Base-by-base conservation (phyloP, 2,888 invertebrate species). In the Meteorus cinctellus region DNA sequence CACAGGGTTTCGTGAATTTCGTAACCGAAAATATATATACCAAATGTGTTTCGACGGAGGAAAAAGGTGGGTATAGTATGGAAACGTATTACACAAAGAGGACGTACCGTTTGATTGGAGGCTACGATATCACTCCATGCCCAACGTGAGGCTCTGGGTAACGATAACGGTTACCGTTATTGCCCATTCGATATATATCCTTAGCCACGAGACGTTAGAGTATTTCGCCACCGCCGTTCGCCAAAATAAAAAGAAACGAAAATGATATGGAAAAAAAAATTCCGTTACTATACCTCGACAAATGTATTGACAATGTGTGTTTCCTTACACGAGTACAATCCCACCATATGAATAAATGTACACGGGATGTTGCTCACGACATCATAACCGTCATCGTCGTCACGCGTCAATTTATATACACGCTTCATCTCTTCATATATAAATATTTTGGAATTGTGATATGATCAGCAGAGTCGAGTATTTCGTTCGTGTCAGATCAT, bases 81-180 rank as follows among this genome's bases (percentile, higher is more conserved):
- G 65, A 19, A 41, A 19, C 36, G 8, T 36, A 34, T 24, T 16
- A 59, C 29, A 31, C 62, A 36, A 65, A 70, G 24, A 31, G 14
- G 71, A 66, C 24, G 72, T n/a, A 74, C 77, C 75, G 78, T 85
- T 83, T 82, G 83, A 85, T 85, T 81, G 85, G 82, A 78, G 67
- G 51, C 31, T 63, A 63, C 29, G 78, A 80, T 83, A 84, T 85
- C 82, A 80, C 71, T 60, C 45, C 77, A 63, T 62, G 45, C 12
- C 31, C 19, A 8, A 51, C 27, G 67, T 73, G 80, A 76, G 77
- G 80, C 78, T 45, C 29, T 78, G 74, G 80, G 77, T 83, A 85
- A 85, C 85, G 85, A 83, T 86, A 85, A 86, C 83, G 80, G 81
- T 86, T 82, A 81, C 82, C 82, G 85, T 84, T 84, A 84, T 81